Conservation (phyloP, 1,140 invertebrate species). For the Sycophila sp. region DNA sequence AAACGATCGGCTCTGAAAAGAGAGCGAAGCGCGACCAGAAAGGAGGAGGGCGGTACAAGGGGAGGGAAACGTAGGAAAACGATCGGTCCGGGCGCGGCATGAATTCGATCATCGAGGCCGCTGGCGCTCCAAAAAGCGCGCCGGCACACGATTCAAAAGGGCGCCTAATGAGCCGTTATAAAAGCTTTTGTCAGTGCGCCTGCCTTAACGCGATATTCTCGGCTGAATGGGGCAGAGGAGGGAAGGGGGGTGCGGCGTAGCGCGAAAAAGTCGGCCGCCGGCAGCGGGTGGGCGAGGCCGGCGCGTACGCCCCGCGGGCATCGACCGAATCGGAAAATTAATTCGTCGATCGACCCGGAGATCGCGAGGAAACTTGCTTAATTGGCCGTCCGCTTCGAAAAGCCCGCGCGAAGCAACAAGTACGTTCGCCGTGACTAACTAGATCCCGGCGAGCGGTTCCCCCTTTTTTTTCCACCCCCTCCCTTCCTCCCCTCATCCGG, state of each 20-base stretch:
- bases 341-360: neutral
- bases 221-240: neutral
- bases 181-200: slow-evolving; percentile 1
- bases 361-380: neutral
- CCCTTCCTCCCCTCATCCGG: neutral
- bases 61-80: too few relatives aligned
- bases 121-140: neutral
- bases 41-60: too few relatives aligned
- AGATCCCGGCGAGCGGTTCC: neutral
- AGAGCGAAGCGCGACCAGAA: too few relatives aligned
- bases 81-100: too few relatives aligned
- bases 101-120: slow-evolving; percentile 1
- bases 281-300: neutral
- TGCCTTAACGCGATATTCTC: neutral
- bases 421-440: slow-evolving; percentile 4
- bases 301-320: neutral
- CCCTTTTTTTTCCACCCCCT: neutral
- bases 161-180: slow-evolving; percentile 20
- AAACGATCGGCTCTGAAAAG: too few relatives aligned
- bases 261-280: neutral
- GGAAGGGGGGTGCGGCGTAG: too few relatives aligned
- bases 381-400: neutral
- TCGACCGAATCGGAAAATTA: slow-evolving; percentile 10
- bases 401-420: neutral
- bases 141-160: neutral